Evolutionary conservation across 1,140 invertebrate species (phyloP), one percentile per base, ranked within the genome.

Genomic region (Yoshiicerus persimilis): DNA sequence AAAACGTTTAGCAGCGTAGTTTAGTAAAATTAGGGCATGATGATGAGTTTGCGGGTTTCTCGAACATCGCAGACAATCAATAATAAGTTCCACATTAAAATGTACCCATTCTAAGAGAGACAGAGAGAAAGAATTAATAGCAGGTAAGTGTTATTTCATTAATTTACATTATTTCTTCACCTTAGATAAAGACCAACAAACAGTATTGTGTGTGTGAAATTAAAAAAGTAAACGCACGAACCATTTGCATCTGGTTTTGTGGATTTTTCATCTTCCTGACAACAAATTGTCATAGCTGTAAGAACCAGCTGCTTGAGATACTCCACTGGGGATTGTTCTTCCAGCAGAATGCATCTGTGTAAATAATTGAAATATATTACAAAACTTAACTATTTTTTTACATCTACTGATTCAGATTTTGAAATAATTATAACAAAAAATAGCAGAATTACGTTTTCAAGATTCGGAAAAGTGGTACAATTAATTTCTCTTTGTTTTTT

Each of bases 11-110:
- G 97, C 96, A 62, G 95, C 94, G 84, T 96, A 94, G 0, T 96
- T 95, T 0, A 99, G 92, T 1, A 98, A 93, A 32, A 97, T 93
- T 30, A 99, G 92, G 0, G 97, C 97, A 91, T 98, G 96, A 91
- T 98, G 96, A 92, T 98, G 97, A 0, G 97, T 99, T 93, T 98
- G 97, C 4, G 97, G 97, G 92, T 98, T 98, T 90, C 96, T 95
- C 0, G 97, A 97, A 8, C 95, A 95, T 89, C 97, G 93, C n/a
- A 98, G 96, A 91, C 97, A 98, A 88, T 97, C 95, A 2, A 98
- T 96, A 27, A 98, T 94, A 30, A 96, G 91, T 91, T 97, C 97
- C 85, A 98, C 95, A 87, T 97, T 96, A 84, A 97, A 95, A 70
- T 94, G 92, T 16, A 64, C 83, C 83, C 84, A 88, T 20, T 88